Evolutionary conservation across 2,888 invertebrate genomes (phyloP).

Genomic region (Protophormia terraenovae): DNA sequence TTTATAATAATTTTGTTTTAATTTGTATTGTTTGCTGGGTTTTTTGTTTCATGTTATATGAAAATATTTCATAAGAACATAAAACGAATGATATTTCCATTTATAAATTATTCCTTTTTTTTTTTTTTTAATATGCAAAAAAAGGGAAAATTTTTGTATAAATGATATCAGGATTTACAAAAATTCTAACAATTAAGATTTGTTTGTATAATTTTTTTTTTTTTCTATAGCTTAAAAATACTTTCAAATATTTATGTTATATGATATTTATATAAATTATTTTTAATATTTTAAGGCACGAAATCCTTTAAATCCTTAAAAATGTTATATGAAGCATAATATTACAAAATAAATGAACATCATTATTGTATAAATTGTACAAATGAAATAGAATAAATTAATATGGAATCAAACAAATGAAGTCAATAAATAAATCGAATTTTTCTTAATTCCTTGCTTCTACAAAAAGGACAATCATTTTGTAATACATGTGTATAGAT

Average conservation of each 20-base stretch:
- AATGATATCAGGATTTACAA: conserved; percentile 20
- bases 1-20: not conserved
- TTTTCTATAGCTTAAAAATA: not conserved
- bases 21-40: not conserved
- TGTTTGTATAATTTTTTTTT: conserved; percentile 16
- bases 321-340: not conserved
- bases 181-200: conserved; percentile 36
- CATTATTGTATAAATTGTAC: not conserved
- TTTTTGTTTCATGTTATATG: not conserved
- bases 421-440: too few species aligned
- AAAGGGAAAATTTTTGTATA: not conserved
- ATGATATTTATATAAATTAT: conserved; percentile 17
- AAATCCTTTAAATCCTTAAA: conserved; percentile 30
- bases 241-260: conserved; percentile 11
- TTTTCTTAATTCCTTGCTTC: too few species aligned
- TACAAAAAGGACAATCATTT: too few species aligned
- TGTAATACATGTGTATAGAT: too few species aligned
- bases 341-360: not conserved
- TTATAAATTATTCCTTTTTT: conserved; percentile 10
- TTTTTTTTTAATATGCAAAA: too few species aligned
- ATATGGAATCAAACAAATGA: too few species aligned
- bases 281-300: not conserved
- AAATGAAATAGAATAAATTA: conserved; percentile 19
- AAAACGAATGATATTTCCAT: conserved; percentile 11
- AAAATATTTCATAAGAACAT: conserved; percentile 1